Base-by-base conservation (phyloP, 2,888 invertebrate species). In the Xylota sylvarum region DNA sequence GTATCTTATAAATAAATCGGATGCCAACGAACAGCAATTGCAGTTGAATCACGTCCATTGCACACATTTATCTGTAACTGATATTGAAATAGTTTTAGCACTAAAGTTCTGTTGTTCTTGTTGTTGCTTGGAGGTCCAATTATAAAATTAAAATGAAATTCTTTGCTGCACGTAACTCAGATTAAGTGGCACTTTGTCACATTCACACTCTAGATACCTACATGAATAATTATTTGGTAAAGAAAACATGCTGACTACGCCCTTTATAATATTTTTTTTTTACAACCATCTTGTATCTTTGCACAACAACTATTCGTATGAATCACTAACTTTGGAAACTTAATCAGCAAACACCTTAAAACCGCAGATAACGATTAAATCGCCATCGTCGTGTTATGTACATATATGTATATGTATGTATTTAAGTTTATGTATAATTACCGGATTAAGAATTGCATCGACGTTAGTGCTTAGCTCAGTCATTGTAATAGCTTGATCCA, bases 381-480 rank as follows among this genome's bases (percentile, higher is more conserved):
- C 55, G 40, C n/a, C n/a, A n/a, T 50, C 17, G 14, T 19, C 32
- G 50, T 48, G 35, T 30, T 64, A 62, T 48, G 14, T 32, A 58
- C 35, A 35, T 72, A 37, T 27, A 17, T 37, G 35, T 0, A 14
- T 23, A 12, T 1, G 35, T 37, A 27, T 30, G 27, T 40, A 50
- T 35, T 10, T 35, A 35, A 2, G 23, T 81, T 73, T 23, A 23
- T 23, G 69, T 73, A 56, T 86, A 89, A 90, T 91, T 89, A 92
- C 91, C 89, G 91, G 91, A 89, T 90, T 92, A 12, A 92, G 89
- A 82, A 92, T 92, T 86, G 89, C 91, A 80, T 92, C 91, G 78
- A 92, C 90, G 88, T 90, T 89, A 6, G 89, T 88, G 40, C 88
- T 90, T 58, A 89, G 89, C 55, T 91, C 90, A 56, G 88, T 80